These are phyloP conservation scores for Gortyna flavago DNA, from an alignment of 2,888 invertebrate species.

Conservation along the genomic window DNA sequence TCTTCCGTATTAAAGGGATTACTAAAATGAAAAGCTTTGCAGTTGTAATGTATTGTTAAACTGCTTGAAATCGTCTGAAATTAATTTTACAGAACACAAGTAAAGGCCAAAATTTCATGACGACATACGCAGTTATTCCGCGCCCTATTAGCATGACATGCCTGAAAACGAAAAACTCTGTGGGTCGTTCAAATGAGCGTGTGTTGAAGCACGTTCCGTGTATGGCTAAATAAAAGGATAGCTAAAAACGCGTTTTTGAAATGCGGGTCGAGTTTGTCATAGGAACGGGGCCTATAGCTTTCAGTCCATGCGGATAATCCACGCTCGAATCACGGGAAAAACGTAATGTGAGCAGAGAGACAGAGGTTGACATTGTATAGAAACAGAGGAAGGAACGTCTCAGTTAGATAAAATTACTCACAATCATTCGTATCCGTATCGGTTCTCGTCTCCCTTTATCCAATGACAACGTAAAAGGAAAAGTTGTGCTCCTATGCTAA, in stretches of 20 bases:
- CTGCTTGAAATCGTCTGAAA: neutral
- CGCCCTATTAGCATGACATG: neutral
- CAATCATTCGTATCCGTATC: constrained; percentile 41
- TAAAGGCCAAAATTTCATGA: neutral
- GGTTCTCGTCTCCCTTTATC: constrained; percentile 32
- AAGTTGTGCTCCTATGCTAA: constrained; percentile 47
- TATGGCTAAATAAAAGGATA: neutral
- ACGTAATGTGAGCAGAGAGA: constrained; percentile 20
- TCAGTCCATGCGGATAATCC: neutral
- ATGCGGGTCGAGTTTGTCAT: neutral
- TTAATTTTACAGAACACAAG: neutral
- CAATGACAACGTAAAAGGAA: constrained; percentile 59
- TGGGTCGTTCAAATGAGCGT: neutral
- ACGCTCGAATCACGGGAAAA: constrained; percentile 4
- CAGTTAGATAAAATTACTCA: constrained; percentile 45
- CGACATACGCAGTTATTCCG: neutral
- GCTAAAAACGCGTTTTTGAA: neutral
- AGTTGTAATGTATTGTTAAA: neutral
- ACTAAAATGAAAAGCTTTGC: neutral
- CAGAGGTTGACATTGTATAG: constrained; percentile 27
- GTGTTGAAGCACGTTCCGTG: neutral
- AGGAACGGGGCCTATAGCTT: neutral
- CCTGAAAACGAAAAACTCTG: neutral
- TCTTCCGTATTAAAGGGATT: neutral
- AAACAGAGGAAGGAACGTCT: constrained; percentile 28